These are phyloP conservation scores for Hydrozoanthus tunicans DNA, from an alignment of 64 coral and sea anemone species.

Conservation along the genomic window DNA sequence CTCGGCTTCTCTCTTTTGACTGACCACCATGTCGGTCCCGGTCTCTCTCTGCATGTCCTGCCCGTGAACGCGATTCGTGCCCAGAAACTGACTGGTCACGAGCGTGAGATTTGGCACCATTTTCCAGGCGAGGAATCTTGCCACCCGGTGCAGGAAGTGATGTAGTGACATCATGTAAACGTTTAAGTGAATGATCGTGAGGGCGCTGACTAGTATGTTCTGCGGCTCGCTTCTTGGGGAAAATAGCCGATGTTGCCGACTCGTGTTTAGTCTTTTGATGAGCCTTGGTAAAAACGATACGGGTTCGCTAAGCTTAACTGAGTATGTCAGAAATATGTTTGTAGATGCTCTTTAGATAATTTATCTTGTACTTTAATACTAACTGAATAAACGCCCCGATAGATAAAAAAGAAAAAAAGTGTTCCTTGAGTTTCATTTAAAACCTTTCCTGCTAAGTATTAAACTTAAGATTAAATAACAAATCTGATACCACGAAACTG, in stretches of 20 bases:
- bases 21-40: conserved; percentile 57
- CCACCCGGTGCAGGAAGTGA: conserved; percentile 55
- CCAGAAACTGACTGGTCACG: conserved; percentile 5
- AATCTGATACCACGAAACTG: background rate
- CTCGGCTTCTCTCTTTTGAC: conserved; percentile 73
- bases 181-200: conserved; percentile 44
- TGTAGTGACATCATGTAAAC: conserved; percentile 41
- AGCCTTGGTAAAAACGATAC: background rate
- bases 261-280: conserved; percentile 50
- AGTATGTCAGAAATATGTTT: too few relatives aligned
- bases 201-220: conserved; percentile 34
- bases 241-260: background rate
- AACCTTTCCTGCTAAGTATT: background rate
- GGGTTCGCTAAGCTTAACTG: too few relatives aligned
- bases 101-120: conserved; percentile 40
- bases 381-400: too few relatives aligned
- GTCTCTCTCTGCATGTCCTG: conserved; percentile 39
- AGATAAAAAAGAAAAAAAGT: too few relatives aligned
- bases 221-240: conserved; percentile 12
- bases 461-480: background rate
- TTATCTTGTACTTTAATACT: too few relatives aligned
- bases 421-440: too few relatives aligned
- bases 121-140: conserved; percentile 49
- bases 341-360: too few relatives aligned
- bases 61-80: conserved; percentile 57